A percentile compares a stretch with the other conserved stretches of the same genome.
Conservation (phyloP, 2,888 invertebrate species). For the Stegana nigrithorax region DNA sequence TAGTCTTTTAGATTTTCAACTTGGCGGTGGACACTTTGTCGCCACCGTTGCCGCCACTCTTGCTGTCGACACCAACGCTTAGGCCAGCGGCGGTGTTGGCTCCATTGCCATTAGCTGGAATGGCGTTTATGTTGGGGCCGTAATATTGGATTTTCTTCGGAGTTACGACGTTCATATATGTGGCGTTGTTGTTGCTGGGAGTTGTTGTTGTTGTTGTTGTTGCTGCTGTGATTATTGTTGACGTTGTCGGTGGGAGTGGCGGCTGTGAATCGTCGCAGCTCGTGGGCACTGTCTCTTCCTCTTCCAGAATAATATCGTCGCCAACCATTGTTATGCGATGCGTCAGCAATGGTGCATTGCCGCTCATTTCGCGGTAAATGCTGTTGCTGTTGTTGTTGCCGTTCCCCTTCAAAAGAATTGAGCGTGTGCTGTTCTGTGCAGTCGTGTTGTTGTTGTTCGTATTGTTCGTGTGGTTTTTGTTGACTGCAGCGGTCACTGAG, state of each 20-base stretch:
- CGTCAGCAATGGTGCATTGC: slow-evolving; percentile 39
- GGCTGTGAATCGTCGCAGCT: too few species aligned
- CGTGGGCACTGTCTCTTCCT: slow-evolving; percentile 57
- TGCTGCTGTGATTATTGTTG: too few species aligned
- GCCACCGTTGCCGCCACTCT: slow-evolving; percentile 18
- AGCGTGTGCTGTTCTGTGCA: slow-evolving; percentile 26
- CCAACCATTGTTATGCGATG: slow-evolving; percentile 64
- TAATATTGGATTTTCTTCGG: slow-evolving; percentile 60
- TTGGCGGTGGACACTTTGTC: slow-evolving; percentile 53
- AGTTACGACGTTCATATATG: slow-evolving; percentile 56
- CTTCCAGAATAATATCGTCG: slow-evolving; percentile 66
- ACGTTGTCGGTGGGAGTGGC: slow-evolving; percentile 24
- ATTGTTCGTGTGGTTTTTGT: slow-evolving; percentile 4
- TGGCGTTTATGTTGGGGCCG: slow-evolving; percentile 58
- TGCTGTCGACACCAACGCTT: background rate
- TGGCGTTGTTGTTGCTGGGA: slow-evolving; percentile 32
- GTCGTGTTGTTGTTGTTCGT: slow-evolving; percentile 19
- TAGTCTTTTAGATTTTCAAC: slow-evolving; percentile 62
- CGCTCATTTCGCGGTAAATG: slow-evolving; percentile 41
- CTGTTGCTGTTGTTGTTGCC: slow-evolving; percentile 35
- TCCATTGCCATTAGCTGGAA: slow-evolving; percentile 48
- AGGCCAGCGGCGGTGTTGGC: background rate
- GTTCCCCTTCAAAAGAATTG: slow-evolving; percentile 44
- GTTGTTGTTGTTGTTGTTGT: slow-evolving; percentile 24
- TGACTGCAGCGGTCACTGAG: slow-evolving; percentile 35